Base-by-base conservation (phyloP, 2,888 invertebrate species). In the Therioaphis trifolii region DNA sequence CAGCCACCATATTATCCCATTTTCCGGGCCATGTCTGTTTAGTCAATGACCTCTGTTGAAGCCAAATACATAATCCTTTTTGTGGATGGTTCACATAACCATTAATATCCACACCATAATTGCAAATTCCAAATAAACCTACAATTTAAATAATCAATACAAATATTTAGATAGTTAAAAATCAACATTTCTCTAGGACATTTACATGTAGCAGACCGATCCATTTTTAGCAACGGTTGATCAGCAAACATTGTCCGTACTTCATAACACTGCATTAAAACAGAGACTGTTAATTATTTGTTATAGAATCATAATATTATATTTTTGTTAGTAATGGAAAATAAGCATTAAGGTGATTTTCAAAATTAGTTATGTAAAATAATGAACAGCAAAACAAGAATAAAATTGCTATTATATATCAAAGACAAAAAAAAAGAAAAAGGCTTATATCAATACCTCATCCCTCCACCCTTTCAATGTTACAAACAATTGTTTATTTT, bases 1-100 rank as follows among this genome's bases (percentile, higher is more conserved):
- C 98, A 86, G 96, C 96, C 58, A 96, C 97, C 93, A 98, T 96
- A 88, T 96, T 97, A 89, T 98, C 98, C 94, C 96, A 95, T 89
- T 95, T 96, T 72, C 95, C 95, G 85, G 98, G 97, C 95, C 96
- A 98, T 61, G 97, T 97, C 89, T 95, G 95, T 90, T 98, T 98
- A 77, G 94, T 96, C 85, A 93, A 92, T 86, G 97, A 95, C 87
- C 98, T 91, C 88, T 95, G 94, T 89, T 97, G 97, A 87, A 98
- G 91, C 98, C 98, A 98, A 88, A 96, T 92, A 89, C 95, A 96
- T 68, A 96, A 90, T 7, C 96, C 95, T 89, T 93, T 93, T 76
- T 93, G 92, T 52, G 95, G 95, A 89, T 96, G 94, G 88, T 92
- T 92, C 77, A 96, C 94, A 89, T 95, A 98, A 18, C 97, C 98